A percentile compares a stretch with the other conserved stretches of the same genome.
Evolutionary conservation across 2,113 vertebrate species (phyloP).

Genomic region (Cryptoleucopteryx plumbea): DNA sequence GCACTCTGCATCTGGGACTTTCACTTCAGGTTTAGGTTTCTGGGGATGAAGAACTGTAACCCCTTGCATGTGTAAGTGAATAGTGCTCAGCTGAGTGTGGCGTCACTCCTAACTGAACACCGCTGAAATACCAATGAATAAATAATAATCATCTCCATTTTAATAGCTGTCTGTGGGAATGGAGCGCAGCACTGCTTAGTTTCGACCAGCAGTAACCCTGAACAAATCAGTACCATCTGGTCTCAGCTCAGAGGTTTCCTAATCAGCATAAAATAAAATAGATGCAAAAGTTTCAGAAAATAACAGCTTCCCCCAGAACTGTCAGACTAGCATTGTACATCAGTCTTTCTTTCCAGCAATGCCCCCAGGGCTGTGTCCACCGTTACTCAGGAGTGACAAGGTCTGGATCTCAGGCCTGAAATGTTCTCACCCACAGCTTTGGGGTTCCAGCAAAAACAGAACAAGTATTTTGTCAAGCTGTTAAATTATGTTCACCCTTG

Average conservation of each 20-base stretch:
- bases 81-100: neutral
- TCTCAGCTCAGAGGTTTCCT: conserved; percentile 1
- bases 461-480: neutral
- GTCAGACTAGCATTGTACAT: neutral
- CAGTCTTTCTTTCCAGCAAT: neutral
- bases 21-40: conserved; percentile 19
- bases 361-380: neutral
- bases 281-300: conserved; percentile 5
- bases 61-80: neutral
- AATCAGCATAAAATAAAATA: neutral
- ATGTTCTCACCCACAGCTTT: neutral
- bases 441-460: conserved; percentile 6
- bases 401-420: neutral
- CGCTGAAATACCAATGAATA: neutral
- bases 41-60: rapidly evolving
- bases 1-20: neutral
- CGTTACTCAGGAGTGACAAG: neutral
- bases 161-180: neutral
- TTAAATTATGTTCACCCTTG: neutral
- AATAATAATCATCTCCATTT: neutral
- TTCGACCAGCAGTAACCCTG: neutral
- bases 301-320: neutral
- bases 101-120: neutral
- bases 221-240: conserved; percentile 38
- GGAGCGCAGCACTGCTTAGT: neutral